Base-by-base conservation (phyloP, 2,888 invertebrate species). In the Drosophila aldrichi region DNA sequence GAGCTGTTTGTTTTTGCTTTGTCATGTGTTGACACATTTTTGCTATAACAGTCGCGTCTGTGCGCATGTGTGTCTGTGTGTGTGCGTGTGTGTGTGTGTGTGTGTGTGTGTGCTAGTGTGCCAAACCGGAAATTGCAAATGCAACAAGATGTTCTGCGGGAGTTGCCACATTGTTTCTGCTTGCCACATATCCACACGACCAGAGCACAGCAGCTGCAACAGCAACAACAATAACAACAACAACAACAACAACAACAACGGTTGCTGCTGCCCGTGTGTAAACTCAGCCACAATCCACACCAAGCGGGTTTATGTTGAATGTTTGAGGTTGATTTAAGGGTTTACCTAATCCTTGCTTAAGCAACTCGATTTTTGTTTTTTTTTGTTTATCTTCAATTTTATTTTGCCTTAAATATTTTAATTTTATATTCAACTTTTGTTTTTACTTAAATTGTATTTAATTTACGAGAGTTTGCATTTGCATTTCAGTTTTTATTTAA, bases 1-100 rank as follows among this genome's bases (percentile, higher is more conserved):
- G 83, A 88, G 87, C 86, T 90, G 90, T 88, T 86, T 84, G 80
- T 67, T 80, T 84, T 82, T 70, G 84, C 90, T 86, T 85, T 85
- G 87, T 85, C 73, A 69, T 77, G 48, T 82, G 90, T 74, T 85
- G 84, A 86, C 90, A 90, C 87, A 85, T 88, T 86, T 84, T 84
- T 77, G 60, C 71, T 71, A 58, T 60, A 74, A 73, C 76, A 81
- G 69, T 54, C 59, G 54, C 52, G 52, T 62, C 59, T 58, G 40
- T 22, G 57, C 41, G 12, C 25, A 43, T 69, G 32, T 55, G 32
- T n/a, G n/a, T n/a, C n/a, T n/a, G n/a, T n/a, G 54, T 59, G 40
- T 18, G 32, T 14, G 22, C 22, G 16, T 48, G 46, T 46, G 25
- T 9, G 68, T 43, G 59, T 51, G 66, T 70, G 71, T 72, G 70